phyloP scores from a whole-genome alignment of 2,888 invertebrate genomes.

The Limenitis camilla region DNA sequence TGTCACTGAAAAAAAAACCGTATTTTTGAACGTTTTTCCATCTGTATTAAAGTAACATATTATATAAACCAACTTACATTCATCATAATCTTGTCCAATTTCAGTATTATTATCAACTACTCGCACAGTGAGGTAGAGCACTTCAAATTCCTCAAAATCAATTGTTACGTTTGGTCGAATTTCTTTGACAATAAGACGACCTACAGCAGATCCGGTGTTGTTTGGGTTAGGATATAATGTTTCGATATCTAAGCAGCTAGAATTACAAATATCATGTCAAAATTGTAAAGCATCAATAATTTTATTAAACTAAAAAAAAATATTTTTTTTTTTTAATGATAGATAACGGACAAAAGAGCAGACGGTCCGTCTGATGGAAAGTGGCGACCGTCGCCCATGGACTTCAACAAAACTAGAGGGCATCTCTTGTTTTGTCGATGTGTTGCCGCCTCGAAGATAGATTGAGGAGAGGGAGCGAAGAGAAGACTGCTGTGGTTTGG shows the following conservation, averaged over 20 bases:
- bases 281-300: too few relatives aligned
- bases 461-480: too few relatives aligned
- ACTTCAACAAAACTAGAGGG: too few relatives aligned
- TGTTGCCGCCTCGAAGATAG: too few relatives aligned
- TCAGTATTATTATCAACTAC: constrained; percentile 68
- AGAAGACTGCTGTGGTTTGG: too few relatives aligned
- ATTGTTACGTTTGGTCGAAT: constrained; percentile 57
- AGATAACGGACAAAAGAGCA: too few relatives aligned
- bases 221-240: constrained; percentile 46
- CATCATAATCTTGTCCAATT: constrained; percentile 59
- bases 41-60: not conserved
- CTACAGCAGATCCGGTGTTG: constrained; percentile 44
- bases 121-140: constrained; percentile 68
- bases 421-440: too few relatives aligned
- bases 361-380: too few relatives aligned
- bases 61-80: constrained; percentile 50
- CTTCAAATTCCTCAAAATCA: constrained; percentile 76
- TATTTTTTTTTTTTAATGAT: too few relatives aligned
- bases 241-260: constrained; percentile 59
- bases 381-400: too few relatives aligned
- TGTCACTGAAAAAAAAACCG: constrained; percentile 54
- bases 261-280: constrained; percentile 8
- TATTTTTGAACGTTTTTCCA: not conserved
- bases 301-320: too few relatives aligned
- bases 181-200: constrained; percentile 50